Conservation (phyloP, 2,797 vertebrate genomes). For the Enoplosus armatus region DNA sequence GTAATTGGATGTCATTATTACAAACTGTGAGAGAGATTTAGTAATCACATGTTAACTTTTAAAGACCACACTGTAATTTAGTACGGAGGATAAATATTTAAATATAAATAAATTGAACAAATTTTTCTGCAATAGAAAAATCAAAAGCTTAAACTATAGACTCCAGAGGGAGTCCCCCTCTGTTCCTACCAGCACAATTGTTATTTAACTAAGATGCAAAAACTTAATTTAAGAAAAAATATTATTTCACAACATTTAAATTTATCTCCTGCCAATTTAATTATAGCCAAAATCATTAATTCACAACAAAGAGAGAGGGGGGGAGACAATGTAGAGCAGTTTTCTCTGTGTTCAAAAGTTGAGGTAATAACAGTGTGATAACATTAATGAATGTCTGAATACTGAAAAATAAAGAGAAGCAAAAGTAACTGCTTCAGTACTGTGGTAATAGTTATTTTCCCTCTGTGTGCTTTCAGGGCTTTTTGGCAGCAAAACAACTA, state of each 20-base stretch:
- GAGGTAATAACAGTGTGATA: slow-evolving; percentile 23
- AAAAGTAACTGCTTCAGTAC: slow-evolving; percentile 18
- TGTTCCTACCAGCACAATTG: neutral
- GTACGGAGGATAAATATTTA: neutral
- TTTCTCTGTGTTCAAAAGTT: slow-evolving; percentile 19
- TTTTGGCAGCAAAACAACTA: slow-evolving; percentile 34
- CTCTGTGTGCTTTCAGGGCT: slow-evolving; percentile 32
- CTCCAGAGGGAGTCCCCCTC: neutral
- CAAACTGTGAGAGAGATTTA: neutral
- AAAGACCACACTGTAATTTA: neutral
- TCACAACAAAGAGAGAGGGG: slow-evolving; percentile 13
- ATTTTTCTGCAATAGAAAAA: neutral
- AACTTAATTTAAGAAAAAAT: slow-evolving; percentile 22
- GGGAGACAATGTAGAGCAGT: neutral
- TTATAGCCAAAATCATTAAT: neutral
- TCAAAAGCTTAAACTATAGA: slow-evolving; percentile 4
- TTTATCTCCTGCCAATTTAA: slow-evolving; percentile 30
- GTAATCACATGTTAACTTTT: neutral
- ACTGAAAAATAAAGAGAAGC: slow-evolving; percentile 23
- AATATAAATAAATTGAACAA: neutral
- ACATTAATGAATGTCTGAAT: slow-evolving; percentile 39
- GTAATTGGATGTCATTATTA: neutral
- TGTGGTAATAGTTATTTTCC: slow-evolving; percentile 29
- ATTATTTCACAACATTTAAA: slow-evolving; percentile 12
- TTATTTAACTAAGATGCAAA: slow-evolving; percentile 1